Base-by-base conservation (phyloP, 2,888 invertebrate species). In the Lasioglossum figueresi region DNA sequence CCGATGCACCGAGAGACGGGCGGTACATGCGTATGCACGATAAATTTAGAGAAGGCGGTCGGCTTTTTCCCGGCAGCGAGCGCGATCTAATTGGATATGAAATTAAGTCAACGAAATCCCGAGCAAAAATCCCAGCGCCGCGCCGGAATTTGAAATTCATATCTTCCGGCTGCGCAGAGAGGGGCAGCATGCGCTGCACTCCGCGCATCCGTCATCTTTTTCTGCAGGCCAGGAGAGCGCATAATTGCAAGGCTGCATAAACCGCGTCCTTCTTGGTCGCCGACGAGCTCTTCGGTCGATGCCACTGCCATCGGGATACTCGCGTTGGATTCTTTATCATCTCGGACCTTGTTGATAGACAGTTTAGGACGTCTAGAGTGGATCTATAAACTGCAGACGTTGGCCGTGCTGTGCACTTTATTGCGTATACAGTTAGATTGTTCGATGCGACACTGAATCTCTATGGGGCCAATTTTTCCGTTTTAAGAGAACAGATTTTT, bases 31-130 rank as follows among this genome's bases (percentile, higher is more conserved):
- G 66, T 66, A 66, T 37, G 66, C 66, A 63, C 75, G 31, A 76
- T 76, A 76, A 76, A 76, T 76, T 76, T 76, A 59, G 66, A 16
- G 70, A 31, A 34, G 48, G 27, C n/a, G 34, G 83, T 48, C 68
- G 43, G 70, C 74, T 87, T 91, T 90, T 88, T 84, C 68, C 80
- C 45, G 37, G 52, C 73, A 45, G 68, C 80, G 79, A 83, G 34
- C 83, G 91, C 91, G 92, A 93, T 93, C 92, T 94, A 94, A 94
- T 94, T 94, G 94, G 94, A 93, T 93, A 93, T 92, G 93, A 93
- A 93, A 94, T 93, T 92, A 94, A 94, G 93, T 94, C 93, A 92
- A 93, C 92, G 91, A 93, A 93, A 93, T 92, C 92, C 93, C 86
- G 66, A 90, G 83, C 92, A 94, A 94, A 94, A 94, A 94, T 94